These are phyloP conservation scores for Myripristis jacobus DNA, from an alignment of 2,797 vertebrate genomes.

Conservation along the genomic window DNA sequence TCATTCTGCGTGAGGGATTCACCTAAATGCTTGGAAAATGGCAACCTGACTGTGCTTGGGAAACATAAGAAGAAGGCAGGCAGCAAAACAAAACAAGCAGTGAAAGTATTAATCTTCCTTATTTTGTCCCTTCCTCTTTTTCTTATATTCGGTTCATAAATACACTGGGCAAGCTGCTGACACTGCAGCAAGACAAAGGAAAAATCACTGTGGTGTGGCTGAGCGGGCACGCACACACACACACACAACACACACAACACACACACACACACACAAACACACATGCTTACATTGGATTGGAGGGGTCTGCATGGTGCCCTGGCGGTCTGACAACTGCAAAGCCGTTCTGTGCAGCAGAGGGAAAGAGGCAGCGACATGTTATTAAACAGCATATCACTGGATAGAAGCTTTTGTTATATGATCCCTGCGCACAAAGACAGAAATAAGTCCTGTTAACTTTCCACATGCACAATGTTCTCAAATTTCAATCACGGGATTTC, in stretches of 20 bases:
- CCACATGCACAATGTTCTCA: not conserved
- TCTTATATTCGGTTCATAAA: slow-evolving; percentile 49
- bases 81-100: not conserved
- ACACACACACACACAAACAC: slow-evolving; percentile 26
- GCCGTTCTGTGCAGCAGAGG: slow-evolving; percentile 86
- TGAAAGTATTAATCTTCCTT: slow-evolving; percentile 31
- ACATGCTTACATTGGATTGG: slow-evolving; percentile 91
- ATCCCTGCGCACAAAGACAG: not conserved
- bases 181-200: slow-evolving; percentile 24
- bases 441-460: not conserved
- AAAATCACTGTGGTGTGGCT: slow-evolving; percentile 12
- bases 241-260: slow-evolving; percentile 16
- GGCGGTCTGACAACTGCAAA: slow-evolving; percentile 96
- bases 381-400: slow-evolving; percentile 36
- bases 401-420: not conserved
- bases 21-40: not conserved
- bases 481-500: too few species aligned
- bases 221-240: slow-evolving; percentile 10
- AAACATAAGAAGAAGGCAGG: slow-evolving; percentile 15
- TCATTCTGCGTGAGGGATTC: too few species aligned
- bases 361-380: slow-evolving; percentile 9
- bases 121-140: slow-evolving; percentile 28
- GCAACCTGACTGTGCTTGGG: not conserved
- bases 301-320: slow-evolving; percentile 94
- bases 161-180: slow-evolving; percentile 54